Conservation (phyloP, 2,797 vertebrate species). For the Protonibea diacanthus region DNA sequence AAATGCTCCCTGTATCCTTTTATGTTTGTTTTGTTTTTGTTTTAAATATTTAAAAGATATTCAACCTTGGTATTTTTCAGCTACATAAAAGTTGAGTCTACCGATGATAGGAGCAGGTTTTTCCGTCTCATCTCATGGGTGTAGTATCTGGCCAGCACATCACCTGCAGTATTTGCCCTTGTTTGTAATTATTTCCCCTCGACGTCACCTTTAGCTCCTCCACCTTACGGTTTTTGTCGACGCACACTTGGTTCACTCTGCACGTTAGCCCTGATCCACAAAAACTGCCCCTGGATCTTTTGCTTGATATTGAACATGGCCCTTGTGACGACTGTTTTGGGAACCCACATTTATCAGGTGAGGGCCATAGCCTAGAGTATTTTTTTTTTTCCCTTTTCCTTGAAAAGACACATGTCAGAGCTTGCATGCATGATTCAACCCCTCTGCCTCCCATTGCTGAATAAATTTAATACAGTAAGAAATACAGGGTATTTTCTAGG, state of each 20-base stretch:
- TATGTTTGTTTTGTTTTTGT: slow-evolving; percentile 58
- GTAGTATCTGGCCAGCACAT: slow-evolving; percentile 3
- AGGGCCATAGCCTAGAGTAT: slow-evolving; percentile 30
- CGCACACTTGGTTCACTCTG: slow-evolving; percentile 20
- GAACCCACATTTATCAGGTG: slow-evolving; percentile 29
- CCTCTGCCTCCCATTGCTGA: slow-evolving; percentile 55
- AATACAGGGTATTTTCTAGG: slow-evolving; percentile 88
- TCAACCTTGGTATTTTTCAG: slow-evolving; percentile 31
- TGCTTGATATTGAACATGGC: slow-evolving; percentile 38
- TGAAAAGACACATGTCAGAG: slow-evolving; percentile 52
- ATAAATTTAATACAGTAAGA: slow-evolving; percentile 70
- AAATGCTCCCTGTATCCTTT: slow-evolving; percentile 39
- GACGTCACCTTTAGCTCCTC: slow-evolving; percentile 27
- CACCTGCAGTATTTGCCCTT: slow-evolving; percentile 9
- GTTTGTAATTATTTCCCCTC: slow-evolving; percentile 4
- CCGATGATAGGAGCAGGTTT: slow-evolving; percentile 44
- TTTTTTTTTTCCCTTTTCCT: slow-evolving; percentile 38
- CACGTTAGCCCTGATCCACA: slow-evolving; percentile 37
- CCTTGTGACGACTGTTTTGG: slow-evolving; percentile 43
- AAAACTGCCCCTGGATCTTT: slow-evolving; percentile 25
- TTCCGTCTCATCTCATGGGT: slow-evolving; percentile 38
- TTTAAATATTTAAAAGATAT: slow-evolving; percentile 48
- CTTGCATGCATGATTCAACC: slow-evolving; percentile 75
- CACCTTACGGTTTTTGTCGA: slow-evolving; percentile 32
- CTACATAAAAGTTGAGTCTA: slow-evolving; percentile 27